Conservation (phyloP, 1,140 invertebrate species). For the Notospermus geniculatus region DNA sequence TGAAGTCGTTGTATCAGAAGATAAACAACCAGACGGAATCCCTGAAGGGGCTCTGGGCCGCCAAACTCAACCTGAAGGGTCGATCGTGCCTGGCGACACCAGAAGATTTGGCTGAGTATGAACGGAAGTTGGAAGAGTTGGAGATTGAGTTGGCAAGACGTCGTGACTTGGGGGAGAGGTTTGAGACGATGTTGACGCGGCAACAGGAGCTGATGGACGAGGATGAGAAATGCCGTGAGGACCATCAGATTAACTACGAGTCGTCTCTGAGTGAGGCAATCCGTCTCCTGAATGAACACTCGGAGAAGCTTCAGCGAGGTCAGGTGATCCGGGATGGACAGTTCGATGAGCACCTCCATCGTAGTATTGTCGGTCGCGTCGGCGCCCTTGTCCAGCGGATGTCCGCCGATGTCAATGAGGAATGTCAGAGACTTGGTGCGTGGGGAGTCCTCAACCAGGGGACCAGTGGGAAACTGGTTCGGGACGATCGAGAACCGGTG, state of each 20-base stretch:
- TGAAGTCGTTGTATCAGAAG: constrained; percentile 44
- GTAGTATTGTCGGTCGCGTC: constrained; percentile 30
- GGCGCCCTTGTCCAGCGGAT: constrained; percentile 37
- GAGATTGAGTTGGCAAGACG: constrained; percentile 46
- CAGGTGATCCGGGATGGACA: constrained; percentile 30
- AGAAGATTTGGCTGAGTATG: constrained; percentile 39
- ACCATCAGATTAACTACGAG: constrained; percentile 46
- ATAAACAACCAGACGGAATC: constrained; percentile 45
- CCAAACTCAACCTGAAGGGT: constrained; percentile 47
- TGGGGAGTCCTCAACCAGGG: constrained; percentile 47
- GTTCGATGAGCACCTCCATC: constrained; percentile 34
- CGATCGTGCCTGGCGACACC: constrained; percentile 37
- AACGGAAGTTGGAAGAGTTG: constrained; percentile 39
- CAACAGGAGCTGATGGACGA: constrained; percentile 35
- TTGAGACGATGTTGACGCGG: constrained; percentile 34
- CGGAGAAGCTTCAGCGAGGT: constrained; percentile 35
- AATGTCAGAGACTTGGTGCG: constrained; percentile 40
- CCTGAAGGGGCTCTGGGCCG: constrained; percentile 49
- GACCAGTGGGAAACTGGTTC: constrained; percentile 38
- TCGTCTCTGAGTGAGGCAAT: constrained; percentile 35
- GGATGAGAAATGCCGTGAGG: constrained; percentile 41
- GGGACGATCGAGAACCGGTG: constrained; percentile 30
- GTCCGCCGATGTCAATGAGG: constrained; percentile 32
- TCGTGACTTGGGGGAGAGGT: constrained; percentile 39
- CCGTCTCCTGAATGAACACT: constrained; percentile 39